Conservation (phyloP, 2,797 vertebrate genomes). For the Tapirus indicus region DNA sequence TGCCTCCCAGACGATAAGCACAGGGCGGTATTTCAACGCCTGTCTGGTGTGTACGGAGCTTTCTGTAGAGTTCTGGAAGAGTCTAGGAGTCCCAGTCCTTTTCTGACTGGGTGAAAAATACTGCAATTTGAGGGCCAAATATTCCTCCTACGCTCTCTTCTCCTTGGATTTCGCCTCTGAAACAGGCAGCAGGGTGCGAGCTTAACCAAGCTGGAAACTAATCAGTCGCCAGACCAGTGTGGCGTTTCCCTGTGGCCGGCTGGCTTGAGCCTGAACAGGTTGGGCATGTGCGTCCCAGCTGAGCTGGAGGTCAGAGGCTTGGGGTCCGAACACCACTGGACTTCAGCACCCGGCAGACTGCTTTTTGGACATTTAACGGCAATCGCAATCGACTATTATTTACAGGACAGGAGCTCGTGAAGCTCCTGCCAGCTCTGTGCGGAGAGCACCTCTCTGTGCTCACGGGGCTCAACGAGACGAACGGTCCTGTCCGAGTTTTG, state of each 20-base stretch:
- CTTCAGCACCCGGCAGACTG: background rate
- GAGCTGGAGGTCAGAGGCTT: background rate
- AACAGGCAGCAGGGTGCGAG: background rate
- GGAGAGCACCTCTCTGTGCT: background rate
- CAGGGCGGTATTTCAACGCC: background rate
- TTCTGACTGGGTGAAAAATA: background rate
- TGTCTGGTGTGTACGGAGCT: background rate
- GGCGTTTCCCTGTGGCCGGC: fast-evolving
- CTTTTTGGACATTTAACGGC: background rate
- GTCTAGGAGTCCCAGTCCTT: background rate
- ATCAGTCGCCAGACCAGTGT: background rate
- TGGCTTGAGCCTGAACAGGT: background rate
- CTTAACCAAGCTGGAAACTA: background rate
- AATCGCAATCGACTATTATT: background rate
- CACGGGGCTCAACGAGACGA: background rate
- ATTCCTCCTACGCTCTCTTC: background rate
- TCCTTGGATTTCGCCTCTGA: background rate
- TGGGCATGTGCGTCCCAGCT: background rate
- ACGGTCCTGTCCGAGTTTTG: background rate
- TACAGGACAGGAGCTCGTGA: background rate
- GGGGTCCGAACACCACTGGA: background rate
- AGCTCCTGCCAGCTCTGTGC: fast-evolving
- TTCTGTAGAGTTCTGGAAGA: background rate
- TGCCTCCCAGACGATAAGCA: background rate
- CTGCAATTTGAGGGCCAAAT: background rate